Evolutionary conservation across 1,140 invertebrate species (phyloP), one percentile per base, ranked within the genome.

Genomic region (Ganaspis sp.): DNA sequence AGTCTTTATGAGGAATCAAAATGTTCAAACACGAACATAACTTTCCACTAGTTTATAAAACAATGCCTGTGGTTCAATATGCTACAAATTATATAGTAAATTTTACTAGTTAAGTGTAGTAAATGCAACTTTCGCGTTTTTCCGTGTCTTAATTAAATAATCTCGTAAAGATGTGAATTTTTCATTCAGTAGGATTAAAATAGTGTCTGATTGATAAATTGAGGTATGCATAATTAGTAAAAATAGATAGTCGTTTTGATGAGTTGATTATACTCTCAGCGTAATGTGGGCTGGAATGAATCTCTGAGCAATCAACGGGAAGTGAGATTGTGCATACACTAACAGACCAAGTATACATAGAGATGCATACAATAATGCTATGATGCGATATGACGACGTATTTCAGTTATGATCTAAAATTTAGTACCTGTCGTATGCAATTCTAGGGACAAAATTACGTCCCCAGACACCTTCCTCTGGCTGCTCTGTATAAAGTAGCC

Each of bases 401-500:
- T 64, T 26, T 64, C 5, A 29, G 58, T n/a, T 1, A 29, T 29
- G 23, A 64, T 64, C 23, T 64, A 64, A 64, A 64, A 29, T 64
- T 64, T 64, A 64, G 58, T 64, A 29, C 42, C 70, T 71, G 42
- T 23, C 70, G 42, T 3, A 45, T 71, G 70, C 70, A 71, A 71
- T 71, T 71, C 23, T 17, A 0, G 4, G 17, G 9, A 71, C 40
- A 71, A 71, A 71, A 34, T 71, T n/a, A 42, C 23, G 15, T 71
- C 38, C 70, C 38, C 9, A 42, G 70, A 45, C 42, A 19, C 70
- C 19, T 21, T 19, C 9, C 17, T 70, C 21, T 6, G 3, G n/a
- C 8, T 40, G 9, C 58, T 69, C 29, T 23, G 17, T 34, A n/a
- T n/a, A 21, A 11, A 19, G 21, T 58, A n/a, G 54, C 12, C n/a